These are phyloP conservation scores for Paramormyrops hopkinsi DNA, from an alignment of 2,797 vertebrate genomes.

Conservation along the genomic window DNA sequence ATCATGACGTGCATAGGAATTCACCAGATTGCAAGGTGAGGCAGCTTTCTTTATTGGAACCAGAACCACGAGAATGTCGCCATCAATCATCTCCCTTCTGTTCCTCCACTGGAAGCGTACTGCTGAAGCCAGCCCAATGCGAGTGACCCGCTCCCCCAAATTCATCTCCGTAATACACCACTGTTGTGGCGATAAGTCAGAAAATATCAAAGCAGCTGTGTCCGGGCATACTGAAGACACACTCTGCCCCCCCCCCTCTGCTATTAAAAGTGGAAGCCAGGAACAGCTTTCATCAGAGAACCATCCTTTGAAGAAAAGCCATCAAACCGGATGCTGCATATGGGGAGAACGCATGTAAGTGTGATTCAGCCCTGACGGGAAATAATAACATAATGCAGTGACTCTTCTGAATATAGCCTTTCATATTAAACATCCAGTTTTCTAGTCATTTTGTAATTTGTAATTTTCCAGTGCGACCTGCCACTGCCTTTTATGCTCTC, in stretches of 20 bases:
- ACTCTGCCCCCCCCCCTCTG: neutral
- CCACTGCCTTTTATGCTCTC: neutral
- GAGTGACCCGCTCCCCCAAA: neutral
- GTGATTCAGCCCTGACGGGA: neutral
- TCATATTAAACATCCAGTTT: constrained; percentile 18
- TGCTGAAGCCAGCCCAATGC: neutral
- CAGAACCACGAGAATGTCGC: constrained; percentile 9
- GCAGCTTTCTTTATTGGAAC: constrained; percentile 16
- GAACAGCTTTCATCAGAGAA: constrained; percentile 11
- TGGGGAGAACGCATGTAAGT: neutral
- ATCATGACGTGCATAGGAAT: constrained; percentile 22
- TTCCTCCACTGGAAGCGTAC: neutral
- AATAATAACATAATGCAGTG: constrained; percentile 13
- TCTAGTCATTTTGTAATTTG: neutral
- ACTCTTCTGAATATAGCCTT: neutral
- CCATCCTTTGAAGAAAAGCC: constrained; percentile 21
- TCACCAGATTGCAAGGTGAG: constrained; percentile 28
- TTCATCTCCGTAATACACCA: constrained; percentile 1
- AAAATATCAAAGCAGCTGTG: constrained; percentile 18
- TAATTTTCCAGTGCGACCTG: constrained; percentile 1
- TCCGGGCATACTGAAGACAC: constrained; percentile 2
- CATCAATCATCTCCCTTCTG: constrained; percentile 20
- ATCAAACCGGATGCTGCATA: constrained; percentile 10
- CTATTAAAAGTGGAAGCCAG: constrained; percentile 9
- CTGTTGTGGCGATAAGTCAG: neutral